phyloP scores from a whole-genome alignment of 2,113 vertebrate species.

The Cynoglossus semilaevis region DNA sequence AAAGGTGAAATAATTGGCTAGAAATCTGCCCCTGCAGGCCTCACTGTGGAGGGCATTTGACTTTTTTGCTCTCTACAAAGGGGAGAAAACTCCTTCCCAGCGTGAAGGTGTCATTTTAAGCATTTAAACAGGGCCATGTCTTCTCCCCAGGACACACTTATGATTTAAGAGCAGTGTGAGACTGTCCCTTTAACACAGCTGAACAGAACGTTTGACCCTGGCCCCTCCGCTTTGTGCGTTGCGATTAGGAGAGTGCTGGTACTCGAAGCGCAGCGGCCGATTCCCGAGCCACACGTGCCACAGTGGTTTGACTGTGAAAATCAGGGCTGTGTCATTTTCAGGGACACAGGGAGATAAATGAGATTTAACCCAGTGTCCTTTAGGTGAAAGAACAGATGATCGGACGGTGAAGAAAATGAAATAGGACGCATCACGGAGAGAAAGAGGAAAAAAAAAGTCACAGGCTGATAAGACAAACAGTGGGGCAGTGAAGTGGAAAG shows the following conservation, averaged over 20 bases:
- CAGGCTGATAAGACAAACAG: conserved; percentile 40
- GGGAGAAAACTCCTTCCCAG: conserved; percentile 39
- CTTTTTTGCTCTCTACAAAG: conserved; percentile 39
- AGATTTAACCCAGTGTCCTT: conserved; percentile 50
- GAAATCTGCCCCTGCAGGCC: conserved; percentile 4
- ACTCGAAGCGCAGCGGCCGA: conserved; percentile 42
- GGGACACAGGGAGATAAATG: conserved; percentile 35
- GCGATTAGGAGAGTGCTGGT: conserved; percentile 52
- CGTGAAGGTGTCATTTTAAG: conserved; percentile 43
- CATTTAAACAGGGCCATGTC: conserved; percentile 39
- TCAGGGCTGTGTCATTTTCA: conserved; percentile 44
- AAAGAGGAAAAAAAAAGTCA: conserved; percentile 23
- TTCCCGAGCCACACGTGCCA: conserved; percentile 38
- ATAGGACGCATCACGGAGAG: conserved; percentile 12
- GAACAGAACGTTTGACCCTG: conserved; percentile 55
- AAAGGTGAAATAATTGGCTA: too few species aligned
- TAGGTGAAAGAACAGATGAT: conserved; percentile 4
- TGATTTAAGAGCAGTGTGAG: conserved; percentile 59
- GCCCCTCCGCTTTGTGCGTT: conserved; percentile 35
- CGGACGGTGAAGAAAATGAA: conserved; percentile 9
- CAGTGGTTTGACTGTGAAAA: conserved; percentile 40
- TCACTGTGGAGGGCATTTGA: conserved; percentile 36
- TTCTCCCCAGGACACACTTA: conserved; percentile 41
- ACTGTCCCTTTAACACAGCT: conserved; percentile 31
- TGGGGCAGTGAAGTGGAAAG: conserved; percentile 18